Percentiles rank a stretch among this genome's conserved stretches.
Evolutionary conservation across 2,888 invertebrate species (phyloP).

Genomic region (Ecliptopera silaceata): DNA sequence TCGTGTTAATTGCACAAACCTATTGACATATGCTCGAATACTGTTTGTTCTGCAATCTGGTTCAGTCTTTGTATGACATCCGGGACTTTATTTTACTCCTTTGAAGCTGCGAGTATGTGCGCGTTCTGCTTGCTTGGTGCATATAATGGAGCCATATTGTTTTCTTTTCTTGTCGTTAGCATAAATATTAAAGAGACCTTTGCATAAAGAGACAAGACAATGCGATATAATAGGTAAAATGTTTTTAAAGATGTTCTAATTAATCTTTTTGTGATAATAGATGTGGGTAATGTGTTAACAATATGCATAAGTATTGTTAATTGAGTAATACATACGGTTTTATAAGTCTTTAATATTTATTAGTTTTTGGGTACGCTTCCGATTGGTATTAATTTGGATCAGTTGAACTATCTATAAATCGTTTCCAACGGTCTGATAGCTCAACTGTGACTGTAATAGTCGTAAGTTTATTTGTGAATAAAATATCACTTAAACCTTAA

Average conservation of each 20-base stretch:
- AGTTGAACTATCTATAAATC: no score
- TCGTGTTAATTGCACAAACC: no score
- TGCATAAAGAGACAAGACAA: slow-evolving; percentile 17
- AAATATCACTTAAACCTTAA: no score
- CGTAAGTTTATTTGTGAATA: no score
- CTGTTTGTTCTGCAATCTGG: slow-evolving; percentile 20
- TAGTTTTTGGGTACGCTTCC: no score
- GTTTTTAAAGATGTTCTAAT: not conserved
- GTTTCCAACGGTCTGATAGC: no score
- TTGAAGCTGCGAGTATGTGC: slow-evolving; percentile 42
- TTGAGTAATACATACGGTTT: no score
- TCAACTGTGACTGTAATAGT: no score
- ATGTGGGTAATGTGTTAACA: not conserved
- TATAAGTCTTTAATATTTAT: no score
- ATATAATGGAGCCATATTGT: slow-evolving; percentile 42
- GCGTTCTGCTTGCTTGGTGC: slow-evolving; percentile 43
- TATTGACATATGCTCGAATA: not conserved
- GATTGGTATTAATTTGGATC: no score
- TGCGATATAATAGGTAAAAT: slow-evolving; percentile 10
- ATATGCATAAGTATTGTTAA: no score
- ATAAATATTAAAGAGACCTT: slow-evolving; percentile 17
- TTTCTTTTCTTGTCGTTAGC: slow-evolving; percentile 27
- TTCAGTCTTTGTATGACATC: slow-evolving; percentile 64
- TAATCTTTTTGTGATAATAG: not conserved
- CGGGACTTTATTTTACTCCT: slow-evolving; percentile 65